Conservation (phyloP, 2,113 vertebrate species). For the human region GRCh38 chr16:81920001-81920500, state of each 20-base stretch:
- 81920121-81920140: accelerated
- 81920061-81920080: not conserved
- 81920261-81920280: not conserved
- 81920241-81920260: not conserved
- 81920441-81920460: not conserved
- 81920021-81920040: not conserved
- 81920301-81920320: not conserved
- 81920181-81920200: not conserved
- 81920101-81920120: not conserved
- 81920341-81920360: too few relatives aligned
- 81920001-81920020: not conserved
- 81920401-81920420: not conserved
- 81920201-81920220: not conserved
- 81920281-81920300: not conserved
- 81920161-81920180: accelerated
- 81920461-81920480: accelerated
- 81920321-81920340: accelerated
- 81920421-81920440: too few relatives aligned
- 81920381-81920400: not conserved
- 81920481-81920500: accelerated
- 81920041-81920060: not conserved
- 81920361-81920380: not conserved
- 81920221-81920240: not conserved
- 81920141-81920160: accelerated
- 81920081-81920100: not conserved